Conservation (phyloP, 2,113 vertebrate genomes). For the Orycteropus afer region DNA sequence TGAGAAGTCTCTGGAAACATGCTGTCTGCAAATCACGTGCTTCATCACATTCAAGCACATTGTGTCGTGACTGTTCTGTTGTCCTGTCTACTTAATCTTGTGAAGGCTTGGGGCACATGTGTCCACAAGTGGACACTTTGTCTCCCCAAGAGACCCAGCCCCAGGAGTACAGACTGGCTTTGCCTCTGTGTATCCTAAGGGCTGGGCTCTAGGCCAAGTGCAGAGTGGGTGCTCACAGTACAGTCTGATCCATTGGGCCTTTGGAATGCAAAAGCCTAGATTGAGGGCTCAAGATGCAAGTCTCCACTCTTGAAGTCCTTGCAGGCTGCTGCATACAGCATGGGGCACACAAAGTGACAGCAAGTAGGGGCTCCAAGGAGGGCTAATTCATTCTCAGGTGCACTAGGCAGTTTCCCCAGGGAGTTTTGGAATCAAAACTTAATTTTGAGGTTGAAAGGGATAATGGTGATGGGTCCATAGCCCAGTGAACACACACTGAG, state of each 20-base stretch:
- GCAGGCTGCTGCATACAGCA: background rate
- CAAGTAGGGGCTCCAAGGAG: background rate
- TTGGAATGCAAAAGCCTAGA: background rate
- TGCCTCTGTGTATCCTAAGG: rapidly evolving
- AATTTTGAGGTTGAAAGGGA: background rate
- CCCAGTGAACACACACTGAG: background rate
- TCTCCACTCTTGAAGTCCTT: background rate
- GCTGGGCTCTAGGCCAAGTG: background rate
- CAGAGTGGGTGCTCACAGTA: rapidly evolving
- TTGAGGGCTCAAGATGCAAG: rapidly evolving
- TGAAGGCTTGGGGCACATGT: rapidly evolving
- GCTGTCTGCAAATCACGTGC: background rate
- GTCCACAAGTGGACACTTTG: rapidly evolving
- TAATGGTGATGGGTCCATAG: too few species aligned
- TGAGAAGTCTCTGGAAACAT: background rate
- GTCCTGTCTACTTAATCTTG: background rate
- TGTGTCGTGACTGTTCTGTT: background rate
- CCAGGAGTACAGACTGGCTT: background rate
- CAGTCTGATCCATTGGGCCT: too few species aligned
- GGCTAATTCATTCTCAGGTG: background rate
- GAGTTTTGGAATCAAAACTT: background rate
- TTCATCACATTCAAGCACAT: too few species aligned
- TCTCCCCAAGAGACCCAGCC: background rate
- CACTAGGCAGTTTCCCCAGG: background rate
- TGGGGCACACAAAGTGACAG: background rate